Conservation (phyloP, 2,797 vertebrate genomes). For the Pangasius djambal region DNA sequence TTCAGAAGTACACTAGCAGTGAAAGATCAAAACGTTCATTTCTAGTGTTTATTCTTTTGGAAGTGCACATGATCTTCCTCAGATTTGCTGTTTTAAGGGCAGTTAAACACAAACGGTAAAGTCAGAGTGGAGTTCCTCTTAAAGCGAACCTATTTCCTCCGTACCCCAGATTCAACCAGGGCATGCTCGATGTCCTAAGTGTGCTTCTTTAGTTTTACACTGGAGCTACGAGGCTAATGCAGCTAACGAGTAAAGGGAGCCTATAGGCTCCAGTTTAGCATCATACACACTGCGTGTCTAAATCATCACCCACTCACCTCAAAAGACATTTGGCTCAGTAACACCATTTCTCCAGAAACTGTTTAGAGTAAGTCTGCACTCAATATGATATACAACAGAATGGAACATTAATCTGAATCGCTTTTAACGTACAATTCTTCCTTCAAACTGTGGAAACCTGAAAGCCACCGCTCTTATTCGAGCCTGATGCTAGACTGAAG, state of each 20-base stretch:
- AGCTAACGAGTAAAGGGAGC: not conserved
- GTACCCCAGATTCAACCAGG: not conserved
- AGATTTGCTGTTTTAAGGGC: conserved; percentile 39
- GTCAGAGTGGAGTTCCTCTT: conserved; percentile 41
- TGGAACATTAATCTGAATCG: not conserved
- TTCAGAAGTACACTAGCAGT: conserved; percentile 69
- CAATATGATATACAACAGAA: not conserved
- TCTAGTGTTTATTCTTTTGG: conserved; percentile 45
- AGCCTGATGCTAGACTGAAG: not conserved
- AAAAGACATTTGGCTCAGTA: not conserved
- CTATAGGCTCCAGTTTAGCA: not conserved
- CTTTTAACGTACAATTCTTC: not conserved
- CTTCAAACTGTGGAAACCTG: not conserved
- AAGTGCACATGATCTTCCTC: conserved; percentile 48
- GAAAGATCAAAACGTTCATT: conserved; percentile 52
- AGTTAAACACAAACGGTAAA: conserved; percentile 37
- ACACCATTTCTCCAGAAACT: not conserved
- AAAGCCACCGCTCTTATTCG: not conserved
- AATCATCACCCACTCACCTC: not conserved
- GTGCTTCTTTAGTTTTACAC: not conserved
- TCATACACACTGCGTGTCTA: not conserved
- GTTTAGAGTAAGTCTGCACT: not conserved
- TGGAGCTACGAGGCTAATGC: not conserved
- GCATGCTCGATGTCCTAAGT: not conserved
- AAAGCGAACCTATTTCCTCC: not conserved